phyloP scores from a whole-genome alignment of 2,113 vertebrate species.

The Bambusicola thoracicus region DNA sequence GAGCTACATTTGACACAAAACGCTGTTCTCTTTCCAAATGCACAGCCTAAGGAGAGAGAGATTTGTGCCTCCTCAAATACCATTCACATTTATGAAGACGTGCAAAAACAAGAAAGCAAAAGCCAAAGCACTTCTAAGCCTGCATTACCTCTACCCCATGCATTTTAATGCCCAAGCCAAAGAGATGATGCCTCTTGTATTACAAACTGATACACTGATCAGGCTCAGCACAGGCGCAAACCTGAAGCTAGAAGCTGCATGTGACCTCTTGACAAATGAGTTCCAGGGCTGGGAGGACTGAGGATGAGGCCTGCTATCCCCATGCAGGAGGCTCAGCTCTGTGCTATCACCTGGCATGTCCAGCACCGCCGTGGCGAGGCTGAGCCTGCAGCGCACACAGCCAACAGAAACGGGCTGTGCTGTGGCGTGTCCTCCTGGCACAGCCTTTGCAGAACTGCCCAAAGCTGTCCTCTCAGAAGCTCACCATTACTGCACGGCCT shows the following conservation, averaged over 20 bases:
- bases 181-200: background rate
- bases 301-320: background rate
- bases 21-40: background rate
- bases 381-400: background rate
- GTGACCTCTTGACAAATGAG: background rate
- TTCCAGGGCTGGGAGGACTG: background rate
- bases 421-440: background rate
- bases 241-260: background rate
- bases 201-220: background rate
- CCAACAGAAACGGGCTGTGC: background rate
- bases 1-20: background rate
- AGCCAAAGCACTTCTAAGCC: background rate
- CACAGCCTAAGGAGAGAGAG: background rate
- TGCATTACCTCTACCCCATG: background rate
- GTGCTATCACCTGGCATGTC: background rate
- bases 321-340: background rate
- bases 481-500: background rate
- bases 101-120: background rate
- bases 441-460: background rate
- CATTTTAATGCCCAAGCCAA: background rate
- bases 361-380: fast-evolving
- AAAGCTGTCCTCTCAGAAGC: background rate
- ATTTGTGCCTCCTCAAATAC: background rate
- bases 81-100: background rate
- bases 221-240: background rate